These are phyloP conservation scores for Tenodera sinensis DNA, from an alignment of 2,888 invertebrate genomes.

Conservation along the genomic window DNA sequence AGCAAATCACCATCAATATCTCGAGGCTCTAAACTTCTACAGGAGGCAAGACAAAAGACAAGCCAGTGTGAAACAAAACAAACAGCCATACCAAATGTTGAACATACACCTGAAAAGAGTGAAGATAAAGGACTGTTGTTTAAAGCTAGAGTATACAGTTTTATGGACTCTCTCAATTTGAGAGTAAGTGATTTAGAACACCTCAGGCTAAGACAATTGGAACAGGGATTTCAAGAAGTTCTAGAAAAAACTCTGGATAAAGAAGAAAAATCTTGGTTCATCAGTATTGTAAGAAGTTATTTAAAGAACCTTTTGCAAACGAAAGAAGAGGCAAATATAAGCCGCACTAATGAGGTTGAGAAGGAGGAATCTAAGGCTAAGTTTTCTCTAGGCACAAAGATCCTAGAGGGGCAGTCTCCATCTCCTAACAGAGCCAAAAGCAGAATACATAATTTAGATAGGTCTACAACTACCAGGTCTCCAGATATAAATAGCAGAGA, in stretches of 20 bases:
- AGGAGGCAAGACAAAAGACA: neutral
- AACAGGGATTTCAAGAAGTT: neutral
- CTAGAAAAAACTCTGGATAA: no score
- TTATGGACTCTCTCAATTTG: neutral
- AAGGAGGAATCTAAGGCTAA: neutral
- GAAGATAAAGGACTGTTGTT: neutral
- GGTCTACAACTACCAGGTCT: neutral
- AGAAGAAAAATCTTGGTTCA: neutral
- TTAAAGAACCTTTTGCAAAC: neutral
- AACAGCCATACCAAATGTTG: neutral
- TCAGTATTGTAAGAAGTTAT: neutral
- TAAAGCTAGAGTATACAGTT: neutral
- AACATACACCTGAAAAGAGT: neutral
- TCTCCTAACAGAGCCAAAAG: neutral
- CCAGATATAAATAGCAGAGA: no score
- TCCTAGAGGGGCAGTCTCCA: neutral
- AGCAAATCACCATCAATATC: neutral
- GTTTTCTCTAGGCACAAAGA: neutral
- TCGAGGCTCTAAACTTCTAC: neutral
- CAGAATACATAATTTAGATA: neutral
- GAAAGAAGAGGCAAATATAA: neutral
- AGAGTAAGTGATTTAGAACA: neutral
- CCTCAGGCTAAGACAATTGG: neutral
- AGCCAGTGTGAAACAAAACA: no score
- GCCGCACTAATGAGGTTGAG: neutral